Conservation (phyloP, 2,888 invertebrate genomes). For the Callyntrura sp. region DNA sequence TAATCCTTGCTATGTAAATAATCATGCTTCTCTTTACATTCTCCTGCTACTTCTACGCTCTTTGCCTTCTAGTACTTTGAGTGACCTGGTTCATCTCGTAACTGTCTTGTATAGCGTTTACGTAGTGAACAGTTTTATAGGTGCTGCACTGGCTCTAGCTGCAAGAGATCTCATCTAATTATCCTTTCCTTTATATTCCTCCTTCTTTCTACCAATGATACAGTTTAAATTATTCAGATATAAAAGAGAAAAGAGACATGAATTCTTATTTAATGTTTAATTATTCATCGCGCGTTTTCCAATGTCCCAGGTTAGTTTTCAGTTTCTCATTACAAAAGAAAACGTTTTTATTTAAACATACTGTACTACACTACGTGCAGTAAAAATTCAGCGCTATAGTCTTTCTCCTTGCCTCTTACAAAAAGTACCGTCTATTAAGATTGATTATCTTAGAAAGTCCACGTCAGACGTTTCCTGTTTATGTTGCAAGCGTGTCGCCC, state of each 20-base stretch:
- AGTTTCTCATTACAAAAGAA: not conserved
- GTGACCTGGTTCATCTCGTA: not conserved
- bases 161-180: constrained; percentile 1
- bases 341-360: not conserved
- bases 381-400: not conserved
- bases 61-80: not conserved
- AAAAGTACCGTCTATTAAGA: not conserved
- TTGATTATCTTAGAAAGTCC: not conserved
- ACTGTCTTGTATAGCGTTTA: not conserved
- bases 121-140: not conserved
- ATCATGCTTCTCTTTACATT: not conserved
- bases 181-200: not conserved
- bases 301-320: constrained; percentile 22
- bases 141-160: not conserved
- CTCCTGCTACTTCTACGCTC: not conserved
- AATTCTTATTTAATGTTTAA: constrained; percentile 11
- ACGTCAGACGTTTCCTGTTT: too few species aligned
- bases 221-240: constrained; percentile 40
- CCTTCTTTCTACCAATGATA: constrained; percentile 1
- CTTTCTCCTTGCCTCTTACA: not conserved
- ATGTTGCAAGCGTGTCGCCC: too few species aligned
- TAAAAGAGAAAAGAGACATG: constrained; percentile 8
- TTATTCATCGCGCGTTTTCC: constrained; percentile 6
- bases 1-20: not conserved
- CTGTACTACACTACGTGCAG: not conserved